A percentile compares a stretch with the other conserved stretches of the same genome.
Evolutionary conservation across 2,113 vertebrate genomes (phyloP).

Genomic region (Agelaius phoeniceus): DNA sequence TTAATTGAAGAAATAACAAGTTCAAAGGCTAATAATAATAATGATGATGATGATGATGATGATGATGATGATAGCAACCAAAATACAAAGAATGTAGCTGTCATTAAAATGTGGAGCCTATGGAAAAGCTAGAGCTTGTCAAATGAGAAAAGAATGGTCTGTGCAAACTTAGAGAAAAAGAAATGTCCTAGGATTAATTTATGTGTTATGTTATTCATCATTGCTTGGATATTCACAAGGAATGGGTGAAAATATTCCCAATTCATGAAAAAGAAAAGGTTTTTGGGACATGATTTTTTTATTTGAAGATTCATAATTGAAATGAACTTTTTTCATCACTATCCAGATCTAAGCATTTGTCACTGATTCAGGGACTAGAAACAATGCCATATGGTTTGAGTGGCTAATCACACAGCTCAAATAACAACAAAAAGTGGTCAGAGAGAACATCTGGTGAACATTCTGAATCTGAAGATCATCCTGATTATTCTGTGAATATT

Average conservation of each 20-base stretch:
- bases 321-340: conserved; percentile 5
- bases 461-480: conserved; percentile 25
- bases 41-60: not conserved
- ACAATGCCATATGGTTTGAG: not conserved
- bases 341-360: conserved; percentile 25
- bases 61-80: not conserved
- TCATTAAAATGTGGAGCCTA: not conserved
- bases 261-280: not conserved
- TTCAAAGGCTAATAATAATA: not conserved
- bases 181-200: not conserved
- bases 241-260: not conserved
- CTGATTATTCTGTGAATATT: conserved; percentile 14
- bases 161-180: not conserved
- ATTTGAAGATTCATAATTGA: not conserved
- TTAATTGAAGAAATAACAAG: not conserved
- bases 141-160: not conserved
- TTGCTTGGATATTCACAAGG: not conserved
- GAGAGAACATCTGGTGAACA: conserved; percentile 46
- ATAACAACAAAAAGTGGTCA: not conserved
- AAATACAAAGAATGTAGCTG: not conserved
- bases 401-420: not conserved
- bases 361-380: not conserved
- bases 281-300: not conserved
- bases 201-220: not conserved
- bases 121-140: not conserved